Evolutionary conservation across 2,113 vertebrate species (phyloP).

Genomic region (Mungos mungo): DNA sequence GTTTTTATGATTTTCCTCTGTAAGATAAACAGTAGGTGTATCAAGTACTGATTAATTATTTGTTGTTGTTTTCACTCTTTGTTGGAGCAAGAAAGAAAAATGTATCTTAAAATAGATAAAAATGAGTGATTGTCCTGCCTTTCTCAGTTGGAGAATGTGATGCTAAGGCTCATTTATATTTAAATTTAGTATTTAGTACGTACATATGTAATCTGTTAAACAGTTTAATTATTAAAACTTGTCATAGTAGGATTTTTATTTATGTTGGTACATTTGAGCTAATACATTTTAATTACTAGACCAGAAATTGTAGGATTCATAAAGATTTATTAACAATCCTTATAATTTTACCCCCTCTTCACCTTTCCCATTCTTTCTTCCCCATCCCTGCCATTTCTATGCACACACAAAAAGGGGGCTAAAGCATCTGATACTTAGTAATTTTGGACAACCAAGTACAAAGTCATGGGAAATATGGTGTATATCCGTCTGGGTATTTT

Average conservation of each 20-base stretch:
- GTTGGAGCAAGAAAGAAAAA: neutral
- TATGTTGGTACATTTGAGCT: neutral
- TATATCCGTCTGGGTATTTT: neutral
- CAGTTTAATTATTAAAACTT: neutral
- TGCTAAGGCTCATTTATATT: neutral
- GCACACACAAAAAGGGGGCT: too few species aligned
- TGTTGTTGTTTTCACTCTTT: neutral
- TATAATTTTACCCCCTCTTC: neutral
- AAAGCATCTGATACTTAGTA: neutral
- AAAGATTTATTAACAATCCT: neutral
- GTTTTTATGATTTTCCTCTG: neutral
- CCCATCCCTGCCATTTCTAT: neutral
- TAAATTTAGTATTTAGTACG: neutral
- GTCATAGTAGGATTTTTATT: neutral
- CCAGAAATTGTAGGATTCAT: neutral
- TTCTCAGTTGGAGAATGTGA: neutral
- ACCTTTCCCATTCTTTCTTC: neutral
- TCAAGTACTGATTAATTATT: neutral
- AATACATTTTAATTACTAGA: neutral
- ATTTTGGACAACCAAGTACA: neutral
- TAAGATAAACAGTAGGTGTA: neutral
- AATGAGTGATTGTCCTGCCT: neutral
- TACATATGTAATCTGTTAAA: neutral
- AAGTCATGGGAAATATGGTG: neutral
- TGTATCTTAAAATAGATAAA: neutral